These are phyloP conservation scores for Taurulus bubalis DNA, from an alignment of 2,113 vertebrate genomes.

Conservation along the genomic window DNA sequence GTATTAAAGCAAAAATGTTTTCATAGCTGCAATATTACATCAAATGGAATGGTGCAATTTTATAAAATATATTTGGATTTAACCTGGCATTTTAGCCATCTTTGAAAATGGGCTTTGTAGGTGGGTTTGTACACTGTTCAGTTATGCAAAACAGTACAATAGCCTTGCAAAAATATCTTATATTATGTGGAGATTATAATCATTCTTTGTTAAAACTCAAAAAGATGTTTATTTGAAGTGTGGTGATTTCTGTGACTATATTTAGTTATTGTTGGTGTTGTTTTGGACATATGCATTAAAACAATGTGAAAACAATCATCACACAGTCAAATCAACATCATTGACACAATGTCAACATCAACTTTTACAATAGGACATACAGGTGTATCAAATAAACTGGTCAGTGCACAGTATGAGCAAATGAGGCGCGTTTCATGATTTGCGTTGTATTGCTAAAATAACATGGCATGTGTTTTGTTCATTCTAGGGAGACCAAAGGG, in stretches of 20 bases:
- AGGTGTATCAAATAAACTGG: not conserved
- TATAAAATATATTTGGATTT: not conserved
- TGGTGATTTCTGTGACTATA: not conserved
- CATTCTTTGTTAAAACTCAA: not conserved
- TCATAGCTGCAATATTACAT: not conserved
- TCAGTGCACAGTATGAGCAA: not conserved
- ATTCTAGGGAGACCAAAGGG: slow-evolving; percentile 83
- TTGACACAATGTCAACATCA: not conserved
- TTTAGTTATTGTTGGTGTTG: not conserved
- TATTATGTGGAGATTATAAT: not conserved
- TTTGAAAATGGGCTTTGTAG: not conserved
- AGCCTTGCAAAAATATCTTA: not conserved
- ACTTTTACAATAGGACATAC: slow-evolving; percentile 13
- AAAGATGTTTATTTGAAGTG: not conserved
- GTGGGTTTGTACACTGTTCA: not conserved
- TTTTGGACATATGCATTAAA: not conserved
- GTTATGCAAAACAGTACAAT: not conserved
- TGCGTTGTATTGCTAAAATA: not conserved
- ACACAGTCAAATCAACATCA: not conserved
- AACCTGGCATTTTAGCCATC: not conserved
- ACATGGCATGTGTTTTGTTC: slow-evolving; percentile 15
- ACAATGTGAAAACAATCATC: not conserved
- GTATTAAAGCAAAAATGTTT: not conserved
- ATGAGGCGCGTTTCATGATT: not conserved
- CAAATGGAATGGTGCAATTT: not conserved